Percentiles rank a stretch among this genome's conserved stretches.
These are phyloP conservation scores for Pseudomyrmex dendroicus DNA, from an alignment of 1,140 invertebrate genomes.

Conservation along the genomic window DNA sequence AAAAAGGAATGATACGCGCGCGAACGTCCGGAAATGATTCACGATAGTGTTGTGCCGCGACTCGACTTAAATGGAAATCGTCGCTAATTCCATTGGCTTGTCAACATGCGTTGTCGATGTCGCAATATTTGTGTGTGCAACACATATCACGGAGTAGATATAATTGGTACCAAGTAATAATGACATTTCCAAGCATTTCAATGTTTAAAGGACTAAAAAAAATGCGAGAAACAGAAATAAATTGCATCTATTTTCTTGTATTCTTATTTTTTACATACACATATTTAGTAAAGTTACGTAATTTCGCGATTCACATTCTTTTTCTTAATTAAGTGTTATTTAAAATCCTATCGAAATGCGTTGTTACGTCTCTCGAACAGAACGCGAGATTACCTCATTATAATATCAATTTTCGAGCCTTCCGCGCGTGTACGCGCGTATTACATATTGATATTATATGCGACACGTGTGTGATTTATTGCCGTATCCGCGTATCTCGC, in stretches of 20 bases:
- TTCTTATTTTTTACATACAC: too few relatives aligned
- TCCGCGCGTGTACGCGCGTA: neutral
- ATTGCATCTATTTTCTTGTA: too few relatives aligned
- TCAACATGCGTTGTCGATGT: conserved; percentile 17
- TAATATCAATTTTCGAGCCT: conserved; percentile 39
- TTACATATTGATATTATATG: neutral
- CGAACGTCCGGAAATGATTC: conserved; percentile 51
- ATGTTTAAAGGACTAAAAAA: neutral
- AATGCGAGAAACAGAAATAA: too few relatives aligned
- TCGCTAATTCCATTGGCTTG: conserved; percentile 47
- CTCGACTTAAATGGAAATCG: conserved; percentile 55
- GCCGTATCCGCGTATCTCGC: conserved; percentile 42
- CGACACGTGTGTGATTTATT: neutral
- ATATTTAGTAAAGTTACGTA: too few relatives aligned
- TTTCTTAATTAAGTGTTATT: too few relatives aligned
- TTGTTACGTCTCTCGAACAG: conserved; percentile 1
- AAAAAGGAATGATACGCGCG: conserved; percentile 51
- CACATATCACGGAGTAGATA: neutral
- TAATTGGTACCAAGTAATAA: conserved; percentile 1
- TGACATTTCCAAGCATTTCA: neutral
- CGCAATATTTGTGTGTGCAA: conserved; percentile 21
- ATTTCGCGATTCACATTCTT: too few relatives aligned
- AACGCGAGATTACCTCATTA: neutral
- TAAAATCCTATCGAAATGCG: neutral
- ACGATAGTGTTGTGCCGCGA: conserved; percentile 16